These are phyloP conservation scores for Xanthostigma xanthostigma DNA, from an alignment of 2,888 invertebrate species.

Conservation along the genomic window DNA sequence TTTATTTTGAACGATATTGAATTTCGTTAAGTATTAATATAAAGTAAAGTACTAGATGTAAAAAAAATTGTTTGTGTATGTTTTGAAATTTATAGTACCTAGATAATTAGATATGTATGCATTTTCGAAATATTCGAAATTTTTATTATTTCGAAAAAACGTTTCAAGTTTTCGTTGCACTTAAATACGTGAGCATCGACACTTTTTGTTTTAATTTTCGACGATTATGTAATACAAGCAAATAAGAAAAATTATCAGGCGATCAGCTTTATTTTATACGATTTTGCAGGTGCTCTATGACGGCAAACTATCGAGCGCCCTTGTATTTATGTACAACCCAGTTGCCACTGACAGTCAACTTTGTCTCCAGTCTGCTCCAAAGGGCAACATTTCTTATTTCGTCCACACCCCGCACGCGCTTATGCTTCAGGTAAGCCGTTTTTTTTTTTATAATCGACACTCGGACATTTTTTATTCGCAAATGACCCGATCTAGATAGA, in stretches of 20 bases:
- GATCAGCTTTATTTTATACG: not conserved
- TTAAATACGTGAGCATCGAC: not conserved
- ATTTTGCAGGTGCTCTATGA: conserved; percentile 85
- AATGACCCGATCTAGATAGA: no score
- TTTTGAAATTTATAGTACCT: no score
- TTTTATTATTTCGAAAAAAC: not conserved
- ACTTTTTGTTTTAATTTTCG: not conserved
- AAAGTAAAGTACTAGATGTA: no score
- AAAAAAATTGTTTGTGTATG: no score
- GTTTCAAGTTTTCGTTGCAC: not conserved
- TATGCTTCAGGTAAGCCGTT: conserved; percentile 75
- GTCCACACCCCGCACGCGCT: conserved; percentile 98
- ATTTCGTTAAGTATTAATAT: no score
- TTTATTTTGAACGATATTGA: no score
- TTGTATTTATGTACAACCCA: conserved; percentile 99
- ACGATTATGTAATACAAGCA: not conserved
- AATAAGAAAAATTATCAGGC: not conserved
- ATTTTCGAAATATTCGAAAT: not conserved
- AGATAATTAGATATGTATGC: no score
- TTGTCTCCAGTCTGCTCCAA: conserved; percentile 95
- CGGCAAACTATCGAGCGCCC: conserved; percentile 89
- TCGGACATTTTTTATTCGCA: not conserved
- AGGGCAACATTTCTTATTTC: conserved; percentile 94
- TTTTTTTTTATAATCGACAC: conserved; percentile 5
- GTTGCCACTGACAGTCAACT: conserved; percentile 98